Evolutionary conservation across 2,888 invertebrate genomes (phyloP).

Genomic region (Drosophila melanosoma): DNA sequence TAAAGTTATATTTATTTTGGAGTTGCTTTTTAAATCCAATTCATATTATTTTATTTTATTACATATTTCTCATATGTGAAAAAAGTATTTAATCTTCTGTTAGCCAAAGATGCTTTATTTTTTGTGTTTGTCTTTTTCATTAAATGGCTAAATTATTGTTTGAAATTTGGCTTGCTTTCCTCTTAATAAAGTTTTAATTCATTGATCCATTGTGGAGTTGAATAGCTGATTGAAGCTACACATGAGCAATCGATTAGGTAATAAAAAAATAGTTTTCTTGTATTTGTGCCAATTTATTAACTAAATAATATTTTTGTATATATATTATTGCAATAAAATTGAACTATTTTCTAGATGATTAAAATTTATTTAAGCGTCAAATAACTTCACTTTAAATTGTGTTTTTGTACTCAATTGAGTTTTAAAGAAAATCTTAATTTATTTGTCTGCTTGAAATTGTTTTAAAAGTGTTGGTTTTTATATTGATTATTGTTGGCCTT

Average conservation of each 20-base stretch:
- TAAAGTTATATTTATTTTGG: no score
- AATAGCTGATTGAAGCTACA: background rate
- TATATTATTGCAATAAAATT: background rate
- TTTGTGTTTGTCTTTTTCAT: constrained; percentile 36
- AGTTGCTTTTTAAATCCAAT: no score
- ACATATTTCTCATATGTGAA: no score
- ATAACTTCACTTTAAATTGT: background rate
- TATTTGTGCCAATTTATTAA: background rate
- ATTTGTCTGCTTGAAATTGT: background rate
- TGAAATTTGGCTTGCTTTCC: constrained; percentile 31
- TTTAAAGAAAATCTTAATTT: background rate
- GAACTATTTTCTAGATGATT: background rate
- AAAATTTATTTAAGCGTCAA: background rate
- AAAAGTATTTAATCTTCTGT: constrained; percentile 5
- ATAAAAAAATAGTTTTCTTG: background rate
- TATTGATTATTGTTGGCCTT: constrained; percentile 18
- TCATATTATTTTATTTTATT: background rate
- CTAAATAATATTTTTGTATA: background rate
- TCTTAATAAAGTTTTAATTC: constrained; percentile 42
- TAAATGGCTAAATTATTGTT: background rate
- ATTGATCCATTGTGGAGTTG: constrained; percentile 12
- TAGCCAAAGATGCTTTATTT: background rate
- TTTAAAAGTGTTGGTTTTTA: constrained; percentile 13
- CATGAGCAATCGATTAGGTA: background rate
- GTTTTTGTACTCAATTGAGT: background rate